phyloP scores from a whole-genome alignment of 2,888 invertebrate genomes.

The Coenonympha arcania region DNA sequence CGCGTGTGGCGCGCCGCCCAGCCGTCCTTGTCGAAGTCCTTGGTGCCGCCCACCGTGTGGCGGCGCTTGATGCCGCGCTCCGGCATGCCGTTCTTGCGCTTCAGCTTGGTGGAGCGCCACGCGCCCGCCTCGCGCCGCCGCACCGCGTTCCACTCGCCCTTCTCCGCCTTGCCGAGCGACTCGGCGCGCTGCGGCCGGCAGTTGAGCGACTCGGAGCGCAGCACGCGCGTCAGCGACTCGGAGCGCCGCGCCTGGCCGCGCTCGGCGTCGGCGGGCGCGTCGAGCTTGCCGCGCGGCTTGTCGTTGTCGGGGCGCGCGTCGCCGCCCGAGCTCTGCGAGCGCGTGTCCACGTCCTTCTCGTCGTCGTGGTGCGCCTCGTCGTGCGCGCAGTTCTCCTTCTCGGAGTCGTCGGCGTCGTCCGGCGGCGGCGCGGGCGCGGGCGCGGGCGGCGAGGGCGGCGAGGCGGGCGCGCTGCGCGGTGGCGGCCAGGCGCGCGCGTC shows the following conservation, averaged over 20 bases:
- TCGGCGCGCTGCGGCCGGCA: constrained; percentile 53
- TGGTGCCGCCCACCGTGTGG: constrained; percentile 95
- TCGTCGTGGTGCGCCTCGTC: constrained; percentile 66
- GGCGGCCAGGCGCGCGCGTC: constrained; percentile 40
- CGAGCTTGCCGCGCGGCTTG: constrained; percentile 32
- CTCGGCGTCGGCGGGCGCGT: constrained; percentile 52
- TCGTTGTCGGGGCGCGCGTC: constrained; percentile 62
- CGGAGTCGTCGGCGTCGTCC: constrained; percentile 60
- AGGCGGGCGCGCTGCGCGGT: too few relatives aligned
- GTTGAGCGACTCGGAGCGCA: constrained; percentile 77
- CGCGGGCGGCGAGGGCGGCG: constrained; percentile 43
- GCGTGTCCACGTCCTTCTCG: constrained; percentile 85
- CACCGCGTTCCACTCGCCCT: constrained; percentile 80
- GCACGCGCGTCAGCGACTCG: constrained; percentile 72
- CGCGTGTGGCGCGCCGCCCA: constrained; percentile 76
- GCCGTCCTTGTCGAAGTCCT: constrained; percentile 81
- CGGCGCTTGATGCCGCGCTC: constrained; percentile 88
- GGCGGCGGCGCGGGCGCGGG: constrained; percentile 25
- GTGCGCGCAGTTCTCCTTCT: constrained; percentile 56
- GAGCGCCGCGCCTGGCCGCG: constrained; percentile 77
- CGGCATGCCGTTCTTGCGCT: constrained; percentile 85
- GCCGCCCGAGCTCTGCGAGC: constrained; percentile 71
- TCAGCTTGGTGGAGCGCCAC: constrained; percentile 77
- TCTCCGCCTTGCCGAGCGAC: constrained; percentile 75
- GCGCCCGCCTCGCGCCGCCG: constrained; percentile 75